Conservation (phyloP, 2,888 invertebrate genomes). For the Acleris literana region DNA sequence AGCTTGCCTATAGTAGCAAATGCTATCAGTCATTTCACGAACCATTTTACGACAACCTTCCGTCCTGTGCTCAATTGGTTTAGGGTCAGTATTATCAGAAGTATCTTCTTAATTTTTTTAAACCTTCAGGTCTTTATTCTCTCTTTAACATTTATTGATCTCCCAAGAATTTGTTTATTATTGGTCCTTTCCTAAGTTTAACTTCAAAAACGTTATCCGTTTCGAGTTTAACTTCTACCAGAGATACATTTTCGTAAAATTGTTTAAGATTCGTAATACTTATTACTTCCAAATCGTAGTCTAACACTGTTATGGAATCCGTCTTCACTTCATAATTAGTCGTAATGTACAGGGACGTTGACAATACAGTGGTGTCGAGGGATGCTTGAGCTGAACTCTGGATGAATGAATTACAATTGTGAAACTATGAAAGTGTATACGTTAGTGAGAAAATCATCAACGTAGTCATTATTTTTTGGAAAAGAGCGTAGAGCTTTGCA, state of each 20-base stretch:
- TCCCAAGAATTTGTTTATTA: no score
- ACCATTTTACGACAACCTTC: constrained; percentile 23
- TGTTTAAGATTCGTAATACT: no score
- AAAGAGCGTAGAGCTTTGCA: not conserved
- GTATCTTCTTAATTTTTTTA: not conserved
- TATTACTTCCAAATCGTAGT: not conserved
- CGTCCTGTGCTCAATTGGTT: constrained; percentile 30
- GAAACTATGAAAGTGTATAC: not conserved
- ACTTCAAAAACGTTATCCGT: no score
- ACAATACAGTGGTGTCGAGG: constrained; percentile 69
- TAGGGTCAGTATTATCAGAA: constrained; percentile 6
- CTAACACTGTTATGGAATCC: constrained; percentile 45
- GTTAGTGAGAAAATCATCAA: constrained; percentile 17
- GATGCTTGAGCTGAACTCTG: constrained; percentile 36
- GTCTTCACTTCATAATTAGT: constrained; percentile 59
- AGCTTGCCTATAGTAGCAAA: constrained; percentile 19
- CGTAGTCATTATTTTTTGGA: not conserved
- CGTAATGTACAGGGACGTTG: constrained; percentile 75
- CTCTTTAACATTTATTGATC: no score
- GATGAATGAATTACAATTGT: constrained; percentile 20
- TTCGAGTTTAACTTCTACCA: no score
- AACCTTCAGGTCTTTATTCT: not conserved
- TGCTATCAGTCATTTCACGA: constrained; percentile 9
- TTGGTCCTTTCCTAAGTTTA: no score
- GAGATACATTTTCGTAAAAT: no score